Percentiles rank a stretch among this genome's conserved stretches.
Evolutionary conservation across 2,113 vertebrate genomes (phyloP).

Genomic region (Thamnaconus septentrionalis): DNA sequence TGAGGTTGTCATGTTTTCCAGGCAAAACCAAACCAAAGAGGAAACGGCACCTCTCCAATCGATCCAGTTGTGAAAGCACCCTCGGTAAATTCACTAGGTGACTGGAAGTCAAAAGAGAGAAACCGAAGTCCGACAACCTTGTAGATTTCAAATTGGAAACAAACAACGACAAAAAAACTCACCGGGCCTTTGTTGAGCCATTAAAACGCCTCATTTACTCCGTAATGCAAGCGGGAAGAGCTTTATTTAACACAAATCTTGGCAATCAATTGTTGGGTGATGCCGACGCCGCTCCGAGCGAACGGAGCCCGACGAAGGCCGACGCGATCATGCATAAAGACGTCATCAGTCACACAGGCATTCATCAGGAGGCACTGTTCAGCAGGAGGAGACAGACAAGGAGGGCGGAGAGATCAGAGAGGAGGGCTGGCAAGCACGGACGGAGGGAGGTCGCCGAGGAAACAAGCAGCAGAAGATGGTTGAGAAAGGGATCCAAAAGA

Average conservation of each 20-base stretch:
- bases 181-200: neutral
- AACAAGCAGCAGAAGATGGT: constrained; percentile 18
- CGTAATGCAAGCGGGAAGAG: constrained; percentile 17
- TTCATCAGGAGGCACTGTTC: constrained; percentile 6
- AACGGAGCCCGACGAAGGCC: constrained; percentile 8
- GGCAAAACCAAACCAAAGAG: too few species aligned
- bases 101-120: too few species aligned
- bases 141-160: too few species aligned
- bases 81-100: too few species aligned
- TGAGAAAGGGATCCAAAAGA: constrained; percentile 14
- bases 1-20: neutral
- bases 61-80: too few species aligned
- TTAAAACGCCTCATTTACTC: constrained; percentile 21
- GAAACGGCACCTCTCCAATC: too few species aligned
- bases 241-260: constrained; percentile 17
- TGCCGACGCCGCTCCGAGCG: neutral
- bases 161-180: too few species aligned
- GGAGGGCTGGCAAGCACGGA: constrained; percentile 2
- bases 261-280: constrained; percentile 9
- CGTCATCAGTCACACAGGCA: neutral
- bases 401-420: neutral
- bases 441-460: constrained; percentile 9
- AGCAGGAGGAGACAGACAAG: constrained; percentile 8
- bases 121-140: too few species aligned
- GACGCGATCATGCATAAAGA: constrained; percentile 46